Base-by-base conservation (phyloP, 35 echinoderm and acorn worm species). In the Ophiothrix spiculata region DNA sequence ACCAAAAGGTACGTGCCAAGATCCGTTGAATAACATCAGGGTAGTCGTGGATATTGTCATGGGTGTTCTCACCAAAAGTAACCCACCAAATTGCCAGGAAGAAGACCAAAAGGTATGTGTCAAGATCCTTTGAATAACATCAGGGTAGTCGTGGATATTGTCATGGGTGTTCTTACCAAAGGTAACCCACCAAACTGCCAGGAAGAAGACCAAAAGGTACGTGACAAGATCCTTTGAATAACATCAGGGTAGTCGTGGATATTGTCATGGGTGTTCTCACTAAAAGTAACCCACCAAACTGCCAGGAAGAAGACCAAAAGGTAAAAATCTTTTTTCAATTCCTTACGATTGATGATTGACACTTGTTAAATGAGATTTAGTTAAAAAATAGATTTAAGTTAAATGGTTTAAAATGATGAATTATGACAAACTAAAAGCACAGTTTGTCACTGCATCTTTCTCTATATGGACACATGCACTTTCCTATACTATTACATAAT, bases 201-300 rank as follows among this genome's bases (percentile, higher is more conserved):
- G 40, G 95, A 97, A 69, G 88, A 97, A 56, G 95, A 97, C 31
- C 87, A 97, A 79, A 97, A 93, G 88, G 93, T 95, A 69, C 23
- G n/a, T 75, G 87, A 31, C 95, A 97, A 56, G 95, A 97, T 41
- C 84, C 88, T 16, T 54, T 97, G 17, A 64, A 87, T 1, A 90
- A 90, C 38, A 76, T 88, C 33, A 79, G 80, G 34, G 45, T 64
- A 33, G 95, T 97, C 32, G 19, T 90, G 36, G 95, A 97, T 33
- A 90, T 79, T 54, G 80, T 97, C 17, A 76, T 97, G 32, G 84
- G 75, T 33, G 87, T 93, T 0, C 85, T 97, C 39, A 97, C 83
- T 37, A 84, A 89, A 77, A 85, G 60, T 32, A 90, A 84, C 77
- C 85, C 80, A 80, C 95, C 95, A 54, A 85, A 83, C 13, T 92